Percentiles rank a stretch among this genome's conserved stretches.
These are phyloP conservation scores for Lasioglossum baleicum DNA, from an alignment of 1,140 invertebrate species.

Conservation along the genomic window DNA sequence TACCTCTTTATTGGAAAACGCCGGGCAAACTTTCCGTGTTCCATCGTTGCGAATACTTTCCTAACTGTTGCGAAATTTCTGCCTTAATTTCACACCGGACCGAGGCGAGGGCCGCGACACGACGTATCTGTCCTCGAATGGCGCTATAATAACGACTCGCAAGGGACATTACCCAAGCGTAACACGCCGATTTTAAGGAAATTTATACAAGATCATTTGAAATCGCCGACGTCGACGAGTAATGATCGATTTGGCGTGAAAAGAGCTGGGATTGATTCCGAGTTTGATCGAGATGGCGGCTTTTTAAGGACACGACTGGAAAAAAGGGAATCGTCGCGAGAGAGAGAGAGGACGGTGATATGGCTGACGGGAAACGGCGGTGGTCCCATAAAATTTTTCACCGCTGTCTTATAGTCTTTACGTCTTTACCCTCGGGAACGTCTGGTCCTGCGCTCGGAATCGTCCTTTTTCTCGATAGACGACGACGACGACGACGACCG, in stretches of 20 bases:
- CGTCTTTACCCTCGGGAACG: background rate
- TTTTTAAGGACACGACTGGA: too few relatives aligned
- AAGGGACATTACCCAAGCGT: too few relatives aligned
- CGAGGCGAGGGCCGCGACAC: too few relatives aligned
- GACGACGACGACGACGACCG: background rate
- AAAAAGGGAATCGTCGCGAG: background rate
- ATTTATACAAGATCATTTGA: too few relatives aligned
- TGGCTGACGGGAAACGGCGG: background rate
- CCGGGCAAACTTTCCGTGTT: background rate
- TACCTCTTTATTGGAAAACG: background rate
- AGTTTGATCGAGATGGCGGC: too few relatives aligned
- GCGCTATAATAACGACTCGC: too few relatives aligned
- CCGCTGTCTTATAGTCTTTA: background rate
- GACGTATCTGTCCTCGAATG: too few relatives aligned
- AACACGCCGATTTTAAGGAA: too few relatives aligned
- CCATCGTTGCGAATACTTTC: background rate
- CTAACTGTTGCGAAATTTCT: background rate
- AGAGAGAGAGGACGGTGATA: background rate
- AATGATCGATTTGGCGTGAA: too few relatives aligned
- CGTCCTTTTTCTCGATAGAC: conserved; percentile 7
- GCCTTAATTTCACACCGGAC: background rate
- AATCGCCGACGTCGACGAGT: too few relatives aligned
- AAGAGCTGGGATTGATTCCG: too few relatives aligned
- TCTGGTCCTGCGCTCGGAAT: background rate
- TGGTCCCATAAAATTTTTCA: conserved; percentile 4